Evolutionary conservation across 1,140 invertebrate species (phyloP), one percentile per base, ranked within the genome.

Genomic region (Manduca sexta): DNA sequence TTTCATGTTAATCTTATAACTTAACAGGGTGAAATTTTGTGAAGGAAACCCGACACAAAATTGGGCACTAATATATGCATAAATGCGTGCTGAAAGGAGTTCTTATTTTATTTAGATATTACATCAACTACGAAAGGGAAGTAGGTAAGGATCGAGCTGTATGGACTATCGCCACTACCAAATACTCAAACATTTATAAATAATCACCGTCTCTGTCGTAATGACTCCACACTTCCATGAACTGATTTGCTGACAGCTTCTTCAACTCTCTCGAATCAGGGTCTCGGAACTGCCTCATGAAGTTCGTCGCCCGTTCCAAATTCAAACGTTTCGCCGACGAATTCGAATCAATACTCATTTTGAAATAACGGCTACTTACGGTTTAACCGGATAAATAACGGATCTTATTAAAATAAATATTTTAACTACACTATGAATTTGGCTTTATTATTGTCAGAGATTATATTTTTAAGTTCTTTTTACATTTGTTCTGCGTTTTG

Each of bases 181-280:
- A n/a, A n/a, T n/a, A n/a, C n/a, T n/a, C n/a, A n/a, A n/a, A n/a
- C n/a, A n/a, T 33, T 15, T 34, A 41, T 46, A 37, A 30, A n/a
- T n/a, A 88, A 93, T 91, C 77, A 97, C 95, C 94, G 74, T 97
- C 95, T 74, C 91, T 91, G 70, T 97, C 95, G 79, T 97, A 97
- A 82, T 97, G 95, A 68, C 94, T 95, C 95, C 95, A 97, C 1
- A 97, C 94, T 69, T 97, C 94, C 93, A 97, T 97, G 74, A 97
- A 97, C 86, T 97, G 95, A 82, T 94, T 93, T 8, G 96, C 95
- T 0, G 95, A 96, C 10, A 97, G 88, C 80, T 96, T 95, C 81
- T 95, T 96, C 60, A 97, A 88, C 74, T 96, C 94, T 11, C 94
- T 88, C 29, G 93, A 95, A 57, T 95, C 92, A 4, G 93, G 93